Percentiles rank a stretch among this genome's conserved stretches.
phyloP scores from a whole-genome alignment of 2,888 invertebrate genomes.

The Melolontha melolontha region DNA sequence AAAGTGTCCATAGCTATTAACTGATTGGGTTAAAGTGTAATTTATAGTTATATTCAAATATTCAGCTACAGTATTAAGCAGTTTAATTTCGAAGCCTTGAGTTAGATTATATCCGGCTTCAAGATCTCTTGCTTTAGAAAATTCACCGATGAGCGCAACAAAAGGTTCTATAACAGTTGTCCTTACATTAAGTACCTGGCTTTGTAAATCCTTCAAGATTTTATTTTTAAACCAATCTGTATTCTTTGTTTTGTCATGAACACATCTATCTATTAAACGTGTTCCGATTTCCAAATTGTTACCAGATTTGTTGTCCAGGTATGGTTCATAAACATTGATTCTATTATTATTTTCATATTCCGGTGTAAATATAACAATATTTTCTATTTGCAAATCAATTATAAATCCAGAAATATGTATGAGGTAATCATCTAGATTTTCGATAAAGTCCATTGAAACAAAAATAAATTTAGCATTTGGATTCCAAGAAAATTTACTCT shows the following conservation, averaged over 20 bases:
- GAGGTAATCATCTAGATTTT: conserved; percentile 45
- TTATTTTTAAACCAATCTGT: conserved; percentile 53
- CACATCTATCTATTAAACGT: conserved; percentile 50
- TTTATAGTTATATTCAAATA: conserved; percentile 53
- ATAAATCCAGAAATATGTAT: conserved; percentile 48
- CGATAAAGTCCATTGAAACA: conserved; percentile 49
- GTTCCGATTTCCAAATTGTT: conserved; percentile 51
- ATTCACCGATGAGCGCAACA: conserved; percentile 50
- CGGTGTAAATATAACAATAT: conserved; percentile 53
- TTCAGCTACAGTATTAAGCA: conserved; percentile 53
- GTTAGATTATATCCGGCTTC: conserved; percentile 40
- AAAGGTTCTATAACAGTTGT: conserved; percentile 59
- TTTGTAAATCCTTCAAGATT: conserved; percentile 55
- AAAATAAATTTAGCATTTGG: conserved; percentile 51
- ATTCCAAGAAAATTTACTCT: conserved; percentile 48
- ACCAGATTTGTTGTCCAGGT: conserved; percentile 49
- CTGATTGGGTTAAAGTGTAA: conserved; percentile 47
- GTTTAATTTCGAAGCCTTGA: conserved; percentile 54
- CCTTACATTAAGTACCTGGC: conserved; percentile 56
- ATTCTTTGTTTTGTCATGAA: conserved; percentile 44
- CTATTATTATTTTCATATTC: conserved; percentile 41
- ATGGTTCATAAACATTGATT: conserved; percentile 55
- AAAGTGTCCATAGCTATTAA: conserved; percentile 52
- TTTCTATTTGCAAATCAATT: conserved; percentile 49
- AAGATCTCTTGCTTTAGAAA: not conserved